These are phyloP conservation scores for Ancistrus triradiatus DNA, from an alignment of 2,113 vertebrate species.

Conservation along the genomic window DNA sequence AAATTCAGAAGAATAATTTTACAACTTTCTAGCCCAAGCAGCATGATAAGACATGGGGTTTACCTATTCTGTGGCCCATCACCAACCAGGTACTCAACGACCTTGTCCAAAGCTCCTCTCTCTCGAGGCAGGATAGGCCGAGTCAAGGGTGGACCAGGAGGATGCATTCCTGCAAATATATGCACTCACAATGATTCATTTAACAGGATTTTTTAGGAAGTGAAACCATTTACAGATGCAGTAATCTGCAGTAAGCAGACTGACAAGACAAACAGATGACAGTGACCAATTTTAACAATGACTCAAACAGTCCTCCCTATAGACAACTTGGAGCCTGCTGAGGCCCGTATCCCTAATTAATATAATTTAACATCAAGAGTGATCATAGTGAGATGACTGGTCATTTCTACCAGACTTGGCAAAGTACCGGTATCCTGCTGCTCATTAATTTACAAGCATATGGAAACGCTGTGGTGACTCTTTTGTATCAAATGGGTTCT, in stretches of 20 bases:
- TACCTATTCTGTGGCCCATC: conserved; percentile 98
- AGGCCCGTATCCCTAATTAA: conserved; percentile 88
- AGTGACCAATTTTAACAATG: conserved; percentile 64
- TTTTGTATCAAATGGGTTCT: conserved; percentile 86
- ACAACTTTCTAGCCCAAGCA: too few species aligned
- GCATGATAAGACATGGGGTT: too few species aligned
- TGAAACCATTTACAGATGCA: conserved; percentile 6
- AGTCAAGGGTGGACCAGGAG: conserved; percentile 91
- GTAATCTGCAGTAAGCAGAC: conserved; percentile 41
- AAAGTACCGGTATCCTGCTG: conserved; percentile 94
- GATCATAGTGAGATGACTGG: conserved; percentile 91
- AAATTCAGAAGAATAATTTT: too few species aligned
- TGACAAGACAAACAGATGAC: conserved; percentile 54
- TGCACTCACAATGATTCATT: conserved; percentile 29
- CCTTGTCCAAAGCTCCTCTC: conserved; percentile 85
- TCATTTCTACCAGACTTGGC: conserved; percentile 94
- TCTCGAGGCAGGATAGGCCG: conserved; percentile 90
- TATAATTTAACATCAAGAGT: conserved; percentile 91
- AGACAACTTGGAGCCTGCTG: conserved; percentile 75
- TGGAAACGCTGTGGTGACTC: conserved; percentile 91
- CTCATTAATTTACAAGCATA: conserved; percentile 99
- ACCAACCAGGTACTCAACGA: conserved; percentile 95
- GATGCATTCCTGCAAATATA: conserved; percentile 81
- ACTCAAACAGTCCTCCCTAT: conserved; percentile 62
- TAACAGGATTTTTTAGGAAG: not conserved